Evolutionary conservation across 1,140 invertebrate genomes (phyloP).

Genomic region (Aphis gossypii): DNA sequence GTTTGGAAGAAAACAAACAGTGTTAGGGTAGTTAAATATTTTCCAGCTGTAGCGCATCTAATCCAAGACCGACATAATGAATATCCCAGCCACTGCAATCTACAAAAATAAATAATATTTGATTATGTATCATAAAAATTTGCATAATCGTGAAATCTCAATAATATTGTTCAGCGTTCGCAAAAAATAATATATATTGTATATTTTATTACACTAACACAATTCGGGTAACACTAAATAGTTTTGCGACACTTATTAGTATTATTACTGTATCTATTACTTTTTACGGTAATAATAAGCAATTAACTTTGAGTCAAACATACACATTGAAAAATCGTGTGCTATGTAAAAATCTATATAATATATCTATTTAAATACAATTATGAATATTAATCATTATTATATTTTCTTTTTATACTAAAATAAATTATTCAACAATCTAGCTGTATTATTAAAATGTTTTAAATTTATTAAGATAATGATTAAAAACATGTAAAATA

Average conservation of each 20-base stretch:
- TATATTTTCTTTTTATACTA: too few species aligned
- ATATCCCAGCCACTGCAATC: slow-evolving; percentile 46
- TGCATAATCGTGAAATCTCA: neutral
- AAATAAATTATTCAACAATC: too few species aligned
- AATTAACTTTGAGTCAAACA: too few species aligned
- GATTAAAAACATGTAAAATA: neutral
- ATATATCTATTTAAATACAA: too few species aligned
- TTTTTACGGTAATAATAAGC: too few species aligned
- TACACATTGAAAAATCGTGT: too few species aligned
- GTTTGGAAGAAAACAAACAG: slow-evolving; percentile 44
- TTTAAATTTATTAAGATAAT: neutral
- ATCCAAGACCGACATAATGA: slow-evolving; percentile 53
- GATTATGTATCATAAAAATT: neutral
- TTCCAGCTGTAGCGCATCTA: slow-evolving; percentile 47
- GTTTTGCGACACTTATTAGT: neutral
- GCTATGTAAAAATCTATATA: too few species aligned
- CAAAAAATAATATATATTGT: neutral
- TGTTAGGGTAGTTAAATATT: slow-evolving; percentile 29
- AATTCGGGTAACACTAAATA: neutral
- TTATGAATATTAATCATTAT: too few species aligned
- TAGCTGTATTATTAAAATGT: neutral
- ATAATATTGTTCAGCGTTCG: neutral
- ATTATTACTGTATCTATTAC: too few species aligned
- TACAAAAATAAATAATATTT: neutral
- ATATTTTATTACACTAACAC: neutral